Base-by-base conservation (phyloP, 2,888 invertebrate species). In the Fragum sueziense region DNA sequence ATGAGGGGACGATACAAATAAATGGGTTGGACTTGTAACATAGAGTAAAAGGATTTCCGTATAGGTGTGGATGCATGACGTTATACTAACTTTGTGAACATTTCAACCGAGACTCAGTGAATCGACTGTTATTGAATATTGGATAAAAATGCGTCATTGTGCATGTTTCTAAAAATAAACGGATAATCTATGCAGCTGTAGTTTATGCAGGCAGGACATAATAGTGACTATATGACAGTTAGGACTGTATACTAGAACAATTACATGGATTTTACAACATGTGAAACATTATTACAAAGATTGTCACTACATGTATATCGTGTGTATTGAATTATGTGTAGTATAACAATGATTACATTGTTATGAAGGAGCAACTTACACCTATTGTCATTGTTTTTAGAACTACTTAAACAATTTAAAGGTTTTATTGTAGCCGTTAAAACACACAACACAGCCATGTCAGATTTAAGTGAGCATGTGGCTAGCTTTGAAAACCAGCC, bases 401-500 rank as follows among this genome's bases (percentile, higher is more conserved):
- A n/a, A 47, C 17, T 37, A 37, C 37, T 6, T 20, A 14, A 47
- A 20, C 3, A 4, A 47, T 47, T n/a, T n/a, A n/a, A n/a, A n/a
- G n/a, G n/a, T n/a, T n/a, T n/a, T n/a, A n/a, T n/a, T n/a, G n/a
- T n/a, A n/a, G n/a, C n/a, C n/a, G n/a, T n/a, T n/a, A n/a, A n/a
- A 47, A 47, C n/a, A 4, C 14, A 47, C 14, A 25, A 3, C 3
- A 3, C 29, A 65, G 25, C 6, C 17, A 71, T 71, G 71, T 59
- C 71, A 2, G 61, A 71, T 37, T 37, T 71, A 22, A n/a, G 70
- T 29, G 25, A 37, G 0, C 47, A 74, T n/a, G 29, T 70, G 11
- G 70, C 74, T 29, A 69, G 70, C 27, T 74, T 79, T 57, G 27
- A 65, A 20, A 34, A 57, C 7, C 76, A 74, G 25, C 80, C 80